phyloP scores from a whole-genome alignment of 2,797 vertebrate genomes.

The Ciconia nigra region DNA sequence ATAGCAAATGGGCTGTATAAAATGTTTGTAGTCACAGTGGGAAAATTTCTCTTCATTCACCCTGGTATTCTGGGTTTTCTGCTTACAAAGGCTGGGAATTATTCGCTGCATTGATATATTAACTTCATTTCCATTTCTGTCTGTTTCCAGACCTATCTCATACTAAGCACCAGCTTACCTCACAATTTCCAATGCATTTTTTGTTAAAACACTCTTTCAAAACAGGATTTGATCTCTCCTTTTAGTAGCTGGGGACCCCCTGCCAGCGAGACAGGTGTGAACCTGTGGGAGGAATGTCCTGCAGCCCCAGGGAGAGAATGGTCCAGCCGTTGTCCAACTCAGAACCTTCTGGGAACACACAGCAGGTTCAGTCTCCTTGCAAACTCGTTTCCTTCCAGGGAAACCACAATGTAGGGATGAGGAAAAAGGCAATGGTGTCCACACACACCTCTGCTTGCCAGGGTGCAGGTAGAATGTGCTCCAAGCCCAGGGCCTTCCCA shows the following conservation, averaged over 20 bases:
- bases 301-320: neutral
- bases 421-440: neutral
- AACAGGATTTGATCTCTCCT: neutral
- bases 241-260: neutral
- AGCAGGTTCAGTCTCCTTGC: neutral
- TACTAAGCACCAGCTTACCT: neutral
- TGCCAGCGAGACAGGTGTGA: neutral
- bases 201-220: neutral
- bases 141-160: neutral
- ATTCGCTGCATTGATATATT: neutral
- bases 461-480: accelerated
- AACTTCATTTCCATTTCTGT: neutral
- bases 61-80: neutral
- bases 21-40: neutral
- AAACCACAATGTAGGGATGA: accelerated
- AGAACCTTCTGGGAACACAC: neutral
- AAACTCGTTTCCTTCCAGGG: neutral
- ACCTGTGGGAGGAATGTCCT: neutral
- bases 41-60: neutral
- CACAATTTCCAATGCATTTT: neutral
- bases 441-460: neutral
- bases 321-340: neutral
- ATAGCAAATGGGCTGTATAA: neutral
- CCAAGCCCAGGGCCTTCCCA: neutral
- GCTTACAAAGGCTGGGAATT: neutral